phyloP scores from a whole-genome alignment of 1,140 invertebrate species.

The Pogonus chalceus region DNA sequence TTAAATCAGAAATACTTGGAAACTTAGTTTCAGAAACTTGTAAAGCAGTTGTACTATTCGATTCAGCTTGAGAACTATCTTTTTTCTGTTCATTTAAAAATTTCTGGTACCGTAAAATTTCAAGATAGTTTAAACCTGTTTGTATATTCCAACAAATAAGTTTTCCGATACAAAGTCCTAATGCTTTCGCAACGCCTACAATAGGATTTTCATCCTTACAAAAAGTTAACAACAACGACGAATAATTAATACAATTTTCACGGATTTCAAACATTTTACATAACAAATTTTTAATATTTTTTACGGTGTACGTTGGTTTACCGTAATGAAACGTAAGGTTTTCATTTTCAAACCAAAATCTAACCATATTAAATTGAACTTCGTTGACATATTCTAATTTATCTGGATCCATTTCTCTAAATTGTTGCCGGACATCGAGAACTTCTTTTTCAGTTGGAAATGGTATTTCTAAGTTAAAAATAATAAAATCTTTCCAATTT shows the following conservation, averaged over 20 bases:
- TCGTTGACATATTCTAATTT: slow-evolving; percentile 31
- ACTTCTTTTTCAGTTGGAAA: slow-evolving; percentile 42
- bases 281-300: slow-evolving; percentile 39
- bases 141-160: slow-evolving; percentile 36
- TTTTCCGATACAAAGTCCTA: slow-evolving; percentile 43
- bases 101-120: not conserved
- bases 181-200: slow-evolving; percentile 43
- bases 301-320: no score
- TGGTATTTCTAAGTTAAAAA: slow-evolving; percentile 42
- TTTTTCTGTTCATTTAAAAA: no score
- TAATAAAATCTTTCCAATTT: slow-evolving; percentile 52
- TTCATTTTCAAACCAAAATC: slow-evolving; percentile 45
- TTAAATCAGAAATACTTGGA: no score
- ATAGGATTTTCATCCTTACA: slow-evolving; percentile 43
- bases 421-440: slow-evolving; percentile 35
- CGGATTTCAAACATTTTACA: slow-evolving; percentile 41
- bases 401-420: slow-evolving; percentile 36
- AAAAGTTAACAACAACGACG: slow-evolving; percentile 45
- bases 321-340: no score
- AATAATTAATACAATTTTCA: slow-evolving; percentile 43
- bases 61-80: no score
- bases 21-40: no score
- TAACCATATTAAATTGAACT: slow-evolving; percentile 23
- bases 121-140: slow-evolving; percentile 34
- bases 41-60: no score